A percentile compares a stretch with the other conserved stretches of the same genome.
Conservation (phyloP, 2,888 invertebrate species). For the Apamea epomidion region DNA sequence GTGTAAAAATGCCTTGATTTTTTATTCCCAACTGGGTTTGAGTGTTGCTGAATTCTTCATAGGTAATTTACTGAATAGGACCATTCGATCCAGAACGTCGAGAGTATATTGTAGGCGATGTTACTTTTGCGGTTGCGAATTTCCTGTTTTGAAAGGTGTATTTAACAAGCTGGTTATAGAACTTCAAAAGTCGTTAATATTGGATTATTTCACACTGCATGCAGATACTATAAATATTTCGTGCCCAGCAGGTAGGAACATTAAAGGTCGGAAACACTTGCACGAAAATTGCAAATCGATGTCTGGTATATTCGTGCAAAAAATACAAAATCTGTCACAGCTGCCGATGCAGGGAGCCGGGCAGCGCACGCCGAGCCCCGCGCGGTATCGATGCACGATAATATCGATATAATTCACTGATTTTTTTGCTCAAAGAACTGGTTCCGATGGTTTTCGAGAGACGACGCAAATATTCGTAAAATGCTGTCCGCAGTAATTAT, state of each 20-base stretch:
- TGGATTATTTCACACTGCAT: conserved; percentile 23
- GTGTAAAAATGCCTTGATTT: conserved; percentile 27
- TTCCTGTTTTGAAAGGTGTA: not conserved
- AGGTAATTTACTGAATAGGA: conserved; percentile 14
- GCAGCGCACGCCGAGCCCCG: conserved; percentile 24
- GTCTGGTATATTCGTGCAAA: conserved; percentile 77
- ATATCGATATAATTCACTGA: conserved; percentile 61
- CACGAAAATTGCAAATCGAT: conserved; percentile 83
- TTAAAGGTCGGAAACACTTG: conserved; percentile 67
- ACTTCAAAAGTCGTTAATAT: not conserved
- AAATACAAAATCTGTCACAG: conserved; percentile 81
- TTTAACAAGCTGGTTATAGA: not conserved
- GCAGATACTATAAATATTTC: conserved; percentile 39
- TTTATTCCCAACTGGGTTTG: conserved; percentile 41
- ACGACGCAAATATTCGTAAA: conserved; percentile 47
- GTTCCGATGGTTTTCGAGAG: conserved; percentile 43
- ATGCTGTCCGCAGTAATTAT: conserved; percentile 56
- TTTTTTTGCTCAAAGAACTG: conserved; percentile 51
- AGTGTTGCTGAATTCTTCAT: conserved; percentile 36
- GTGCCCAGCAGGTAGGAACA: conserved; percentile 59
- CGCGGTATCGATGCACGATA: conserved; percentile 62
- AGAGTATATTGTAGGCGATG: not conserved
- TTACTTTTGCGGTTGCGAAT: not conserved
- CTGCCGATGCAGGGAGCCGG: conserved; percentile 70
- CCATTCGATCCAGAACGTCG: not conserved